A percentile compares a stretch with the other conserved stretches of the same genome.
Conservation (phyloP, 1,140 invertebrate species). For the Ladona fulva region DNA sequence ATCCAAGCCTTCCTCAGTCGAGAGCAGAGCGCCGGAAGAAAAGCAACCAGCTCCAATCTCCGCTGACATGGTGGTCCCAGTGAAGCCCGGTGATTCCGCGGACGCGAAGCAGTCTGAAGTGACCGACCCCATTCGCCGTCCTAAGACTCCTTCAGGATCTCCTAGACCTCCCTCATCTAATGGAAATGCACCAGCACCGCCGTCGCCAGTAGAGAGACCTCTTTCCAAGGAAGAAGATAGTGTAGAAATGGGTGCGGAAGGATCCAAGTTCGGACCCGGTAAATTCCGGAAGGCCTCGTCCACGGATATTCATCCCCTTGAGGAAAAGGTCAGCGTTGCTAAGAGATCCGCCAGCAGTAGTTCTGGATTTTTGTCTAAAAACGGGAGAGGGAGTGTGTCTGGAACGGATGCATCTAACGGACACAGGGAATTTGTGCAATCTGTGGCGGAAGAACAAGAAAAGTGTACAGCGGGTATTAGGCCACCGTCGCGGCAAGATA, state of each 20-base stretch:
- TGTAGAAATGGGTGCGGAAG: not conserved
- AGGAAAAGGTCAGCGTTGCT: not conserved
- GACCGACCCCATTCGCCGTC: not conserved
- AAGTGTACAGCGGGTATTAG: not conserved
- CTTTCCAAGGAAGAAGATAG: not conserved
- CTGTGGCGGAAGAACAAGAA: not conserved
- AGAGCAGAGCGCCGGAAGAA: not conserved
- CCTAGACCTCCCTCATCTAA: not conserved
- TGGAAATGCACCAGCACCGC: not conserved
- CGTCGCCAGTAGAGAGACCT: not conserved
- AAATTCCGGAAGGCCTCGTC: not conserved
- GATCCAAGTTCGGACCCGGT: not conserved
- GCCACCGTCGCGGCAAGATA: not conserved
- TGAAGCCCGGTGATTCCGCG: not conserved
- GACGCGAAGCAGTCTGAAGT: not conserved
- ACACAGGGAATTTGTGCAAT: not conserved
- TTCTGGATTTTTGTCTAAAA: not conserved
- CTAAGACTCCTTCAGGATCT: not conserved
- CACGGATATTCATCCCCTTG: not conserved
- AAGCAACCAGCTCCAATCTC: not conserved
- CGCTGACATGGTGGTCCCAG: slow-evolving; percentile 5
- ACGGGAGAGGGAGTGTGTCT: not conserved
- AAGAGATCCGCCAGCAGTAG: not conserved
- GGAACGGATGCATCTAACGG: not conserved
- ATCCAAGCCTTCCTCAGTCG: not conserved